These are phyloP conservation scores for Rhopalosiphum padi DNA, from an alignment of 1,140 invertebrate species.

Conservation along the genomic window DNA sequence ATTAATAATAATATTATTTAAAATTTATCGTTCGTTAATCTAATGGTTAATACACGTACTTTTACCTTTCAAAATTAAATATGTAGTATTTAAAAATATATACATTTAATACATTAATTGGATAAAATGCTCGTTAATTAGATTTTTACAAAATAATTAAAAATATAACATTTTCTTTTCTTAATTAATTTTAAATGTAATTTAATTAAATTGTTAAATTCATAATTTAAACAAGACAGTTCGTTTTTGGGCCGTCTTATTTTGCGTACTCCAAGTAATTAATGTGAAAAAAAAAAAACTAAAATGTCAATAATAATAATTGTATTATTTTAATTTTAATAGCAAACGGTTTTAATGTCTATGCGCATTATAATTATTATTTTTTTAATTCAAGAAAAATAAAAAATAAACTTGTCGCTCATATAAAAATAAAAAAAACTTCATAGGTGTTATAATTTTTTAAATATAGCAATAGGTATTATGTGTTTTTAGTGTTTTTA, in stretches of 20 bases:
- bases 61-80: neutral
- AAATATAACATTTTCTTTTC: conserved; percentile 32
- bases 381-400: neutral
- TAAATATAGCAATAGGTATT: neutral
- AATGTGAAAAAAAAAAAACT: neutral
- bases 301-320: conserved; percentile 37
- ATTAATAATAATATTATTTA: neutral
- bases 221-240: conserved; percentile 41
- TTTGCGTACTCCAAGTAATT: neutral
- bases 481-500: neutral
- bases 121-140: conserved; percentile 28
- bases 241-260: neutral
- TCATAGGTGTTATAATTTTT: neutral
- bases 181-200: conserved; percentile 35
- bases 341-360: neutral
- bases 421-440: neutral
- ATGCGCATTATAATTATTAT: neutral
- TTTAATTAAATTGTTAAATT: conserved; percentile 28
- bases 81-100: neutral
- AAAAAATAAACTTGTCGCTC: neutral
- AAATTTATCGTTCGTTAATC: neutral
- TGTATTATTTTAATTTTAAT: conserved; percentile 36
- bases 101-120: neutral
- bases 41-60: neutral
- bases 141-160: conserved; percentile 41